A percentile compares a stretch with the other conserved stretches of the same genome.
Evolutionary conservation across 2,888 invertebrate species (phyloP).

Genomic region (Lucinisca nassula): DNA sequence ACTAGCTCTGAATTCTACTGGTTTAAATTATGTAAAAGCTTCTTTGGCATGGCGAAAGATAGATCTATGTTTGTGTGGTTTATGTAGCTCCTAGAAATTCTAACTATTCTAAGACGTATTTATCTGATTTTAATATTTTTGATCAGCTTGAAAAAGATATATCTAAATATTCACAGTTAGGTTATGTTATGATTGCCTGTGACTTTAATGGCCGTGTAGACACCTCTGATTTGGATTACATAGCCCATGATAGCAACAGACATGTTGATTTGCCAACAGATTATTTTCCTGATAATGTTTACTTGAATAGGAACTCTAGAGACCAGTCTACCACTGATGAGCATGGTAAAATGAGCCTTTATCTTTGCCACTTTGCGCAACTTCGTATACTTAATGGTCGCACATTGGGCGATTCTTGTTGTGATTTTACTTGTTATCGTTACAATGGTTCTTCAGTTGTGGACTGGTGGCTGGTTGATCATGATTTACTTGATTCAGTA

Average conservation of each 20-base stretch:
- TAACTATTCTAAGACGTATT: neutral
- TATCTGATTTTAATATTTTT: neutral
- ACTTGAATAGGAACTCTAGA: neutral
- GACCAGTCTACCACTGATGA: neutral
- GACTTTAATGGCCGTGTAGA: neutral
- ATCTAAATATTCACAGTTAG: neutral
- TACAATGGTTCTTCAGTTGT: neutral
- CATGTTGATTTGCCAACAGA: neutral
- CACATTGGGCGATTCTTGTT: neutral
- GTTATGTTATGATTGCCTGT: neutral
- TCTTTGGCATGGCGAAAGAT: neutral
- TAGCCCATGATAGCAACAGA: neutral
- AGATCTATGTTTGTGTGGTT: neutral
- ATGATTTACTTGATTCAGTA: too few relatives aligned
- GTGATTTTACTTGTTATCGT: neutral
- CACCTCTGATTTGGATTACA: neutral
- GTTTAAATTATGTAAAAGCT: neutral
- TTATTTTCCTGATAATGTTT: neutral
- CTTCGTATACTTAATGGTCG: neutral
- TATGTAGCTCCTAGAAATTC: neutral
- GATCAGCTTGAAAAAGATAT: neutral
- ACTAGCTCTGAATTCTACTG: neutral
- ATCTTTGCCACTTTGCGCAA: neutral
- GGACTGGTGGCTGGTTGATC: neutral
- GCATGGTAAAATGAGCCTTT: neutral